phyloP scores from a whole-genome alignment of 2,113 vertebrate species.

The Todiramphus saurophagus region DNA sequence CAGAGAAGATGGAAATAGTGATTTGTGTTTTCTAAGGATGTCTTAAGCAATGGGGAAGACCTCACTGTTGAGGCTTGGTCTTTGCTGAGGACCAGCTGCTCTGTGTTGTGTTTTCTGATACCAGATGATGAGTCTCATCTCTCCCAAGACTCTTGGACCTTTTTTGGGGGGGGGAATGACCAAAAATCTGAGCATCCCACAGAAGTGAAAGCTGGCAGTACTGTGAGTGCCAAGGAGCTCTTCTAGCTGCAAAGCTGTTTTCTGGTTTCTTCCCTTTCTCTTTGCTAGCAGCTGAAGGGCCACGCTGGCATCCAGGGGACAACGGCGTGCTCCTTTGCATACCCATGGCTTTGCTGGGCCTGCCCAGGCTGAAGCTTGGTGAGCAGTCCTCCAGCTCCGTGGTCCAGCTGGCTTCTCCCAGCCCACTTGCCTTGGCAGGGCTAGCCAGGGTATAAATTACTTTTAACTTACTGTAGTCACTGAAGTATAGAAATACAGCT shows the following conservation, averaged over 20 bases:
- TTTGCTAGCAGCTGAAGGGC: neutral
- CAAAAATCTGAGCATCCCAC: neutral
- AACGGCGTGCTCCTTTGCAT: accelerated
- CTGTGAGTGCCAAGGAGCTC: neutral
- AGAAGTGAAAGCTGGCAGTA: neutral
- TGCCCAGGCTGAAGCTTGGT: neutral
- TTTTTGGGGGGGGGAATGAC: neutral
- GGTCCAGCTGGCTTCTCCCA: constrained; percentile 1
- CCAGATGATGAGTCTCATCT: neutral
- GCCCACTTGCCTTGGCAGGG: neutral
- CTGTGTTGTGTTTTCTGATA: neutral
- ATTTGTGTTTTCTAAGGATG: neutral
- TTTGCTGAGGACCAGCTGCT: neutral
- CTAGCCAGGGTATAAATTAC: constrained; percentile 9
- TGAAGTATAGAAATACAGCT: constrained; percentile 39
- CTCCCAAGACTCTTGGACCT: neutral
- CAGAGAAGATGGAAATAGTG: neutral
- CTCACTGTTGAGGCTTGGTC: neutral
- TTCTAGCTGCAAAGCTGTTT: neutral
- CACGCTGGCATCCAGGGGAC: neutral
- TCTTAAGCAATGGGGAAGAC: neutral
- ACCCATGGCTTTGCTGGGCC: neutral
- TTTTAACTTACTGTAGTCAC: constrained; percentile 4
- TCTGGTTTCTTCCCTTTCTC: neutral
- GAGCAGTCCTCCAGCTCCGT: neutral